Conservation (phyloP, 2,113 vertebrate genomes). For the Microtus ochrogaster region DNA sequence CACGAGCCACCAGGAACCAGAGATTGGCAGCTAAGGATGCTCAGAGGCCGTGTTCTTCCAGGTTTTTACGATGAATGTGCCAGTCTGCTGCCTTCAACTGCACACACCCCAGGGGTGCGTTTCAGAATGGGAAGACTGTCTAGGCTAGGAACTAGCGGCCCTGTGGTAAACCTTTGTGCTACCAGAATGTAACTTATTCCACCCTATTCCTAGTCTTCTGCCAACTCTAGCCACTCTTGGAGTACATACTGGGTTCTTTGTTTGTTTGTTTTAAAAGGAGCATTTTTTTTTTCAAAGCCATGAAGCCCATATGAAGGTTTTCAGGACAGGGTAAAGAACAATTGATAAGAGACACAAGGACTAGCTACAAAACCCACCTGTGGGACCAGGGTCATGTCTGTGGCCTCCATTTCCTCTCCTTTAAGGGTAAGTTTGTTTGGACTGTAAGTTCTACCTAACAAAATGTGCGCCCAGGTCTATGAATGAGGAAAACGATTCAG, state of each 20-base stretch:
- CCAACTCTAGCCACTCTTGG: not conserved
- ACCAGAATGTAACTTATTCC: not conserved
- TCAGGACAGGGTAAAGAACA: not conserved
- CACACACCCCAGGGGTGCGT: not conserved
- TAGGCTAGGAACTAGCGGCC: not conserved
- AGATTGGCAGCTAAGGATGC: not conserved
- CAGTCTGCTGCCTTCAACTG: not conserved
- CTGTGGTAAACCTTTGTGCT: not conserved
- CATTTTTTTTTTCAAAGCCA: not conserved
- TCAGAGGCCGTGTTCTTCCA: not conserved
- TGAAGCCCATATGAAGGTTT: not conserved
- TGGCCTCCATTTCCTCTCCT: slow-evolving; percentile 58
- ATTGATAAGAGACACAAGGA: not conserved
- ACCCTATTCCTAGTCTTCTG: not conserved
- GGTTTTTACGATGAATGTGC: not conserved
- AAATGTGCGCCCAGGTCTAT: not conserved
- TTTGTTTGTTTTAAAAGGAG: not conserved
- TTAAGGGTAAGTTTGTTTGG: not conserved
- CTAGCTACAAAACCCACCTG: slow-evolving; percentile 52
- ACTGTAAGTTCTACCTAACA: not conserved
- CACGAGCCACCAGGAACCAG: not conserved
- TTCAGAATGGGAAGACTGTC: not conserved
- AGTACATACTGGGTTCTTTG: not conserved
- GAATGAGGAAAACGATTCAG: not conserved
- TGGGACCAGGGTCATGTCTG: slow-evolving; percentile 16